These are phyloP conservation scores for Microdon myrmicae DNA, from an alignment of 2,888 invertebrate genomes.

Conservation along the genomic window DNA sequence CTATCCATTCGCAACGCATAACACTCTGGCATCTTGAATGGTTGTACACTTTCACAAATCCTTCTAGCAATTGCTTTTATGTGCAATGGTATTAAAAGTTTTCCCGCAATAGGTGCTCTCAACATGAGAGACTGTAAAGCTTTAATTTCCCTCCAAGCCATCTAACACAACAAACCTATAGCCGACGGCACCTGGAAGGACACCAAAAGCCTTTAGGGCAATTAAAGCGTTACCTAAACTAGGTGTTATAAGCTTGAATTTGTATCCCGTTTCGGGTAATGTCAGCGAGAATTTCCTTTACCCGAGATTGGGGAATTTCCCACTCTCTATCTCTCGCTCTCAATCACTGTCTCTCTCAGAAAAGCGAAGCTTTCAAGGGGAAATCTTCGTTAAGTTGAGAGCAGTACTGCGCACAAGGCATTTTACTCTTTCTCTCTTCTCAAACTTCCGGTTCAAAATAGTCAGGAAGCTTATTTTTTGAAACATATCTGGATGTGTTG, in stretches of 20 bases:
- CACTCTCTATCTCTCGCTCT: no score
- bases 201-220: constrained; percentile 32
- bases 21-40: constrained; percentile 1
- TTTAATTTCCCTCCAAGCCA: constrained; percentile 37
- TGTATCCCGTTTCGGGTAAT: constrained; percentile 6
- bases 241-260: constrained; percentile 40
- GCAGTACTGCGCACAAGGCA: constrained; percentile 14
- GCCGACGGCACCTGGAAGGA: constrained; percentile 3
- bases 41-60: constrained; percentile 17
- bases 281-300: constrained; percentile 1
- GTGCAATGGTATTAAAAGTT: constrained; percentile 32
- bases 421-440: constrained; percentile 3
- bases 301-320: neutral
- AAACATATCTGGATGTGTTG: no score
- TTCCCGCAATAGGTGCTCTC: constrained; percentile 13
- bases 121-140: constrained; percentile 22
- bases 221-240: constrained; percentile 39
- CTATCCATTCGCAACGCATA: neutral
- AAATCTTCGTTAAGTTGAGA: constrained; percentile 44
- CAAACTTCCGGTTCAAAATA: constrained; percentile 21
- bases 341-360: constrained; percentile 23
- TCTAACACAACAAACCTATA: constrained; percentile 11
- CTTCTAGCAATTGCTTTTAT: constrained; percentile 18
- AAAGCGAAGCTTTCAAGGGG: constrained; percentile 27
- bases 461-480: constrained; percentile 11